phyloP scores from a whole-genome alignment of 2,797 vertebrate species.

The Perodicticus potto region DNA sequence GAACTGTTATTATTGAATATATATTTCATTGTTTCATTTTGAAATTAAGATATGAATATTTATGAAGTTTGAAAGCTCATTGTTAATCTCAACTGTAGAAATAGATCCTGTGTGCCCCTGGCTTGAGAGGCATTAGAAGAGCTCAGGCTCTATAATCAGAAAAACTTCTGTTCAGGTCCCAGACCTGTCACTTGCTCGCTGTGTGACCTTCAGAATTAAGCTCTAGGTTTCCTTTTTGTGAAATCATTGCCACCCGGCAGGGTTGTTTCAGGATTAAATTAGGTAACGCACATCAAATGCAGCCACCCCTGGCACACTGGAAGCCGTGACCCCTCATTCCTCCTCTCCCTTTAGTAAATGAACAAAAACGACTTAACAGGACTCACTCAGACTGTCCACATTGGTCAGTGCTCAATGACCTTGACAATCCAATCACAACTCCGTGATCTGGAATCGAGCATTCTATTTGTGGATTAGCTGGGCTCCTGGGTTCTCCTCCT shows the following conservation, averaged over 20 bases:
- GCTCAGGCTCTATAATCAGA: conserved; percentile 30
- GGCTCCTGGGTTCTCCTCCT: background rate
- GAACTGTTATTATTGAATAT: background rate
- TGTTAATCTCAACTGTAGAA: background rate
- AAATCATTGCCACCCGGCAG: background rate
- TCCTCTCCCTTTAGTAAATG: background rate
- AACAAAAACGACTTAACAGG: background rate
- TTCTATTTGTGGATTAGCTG: background rate
- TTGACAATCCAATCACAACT: background rate
- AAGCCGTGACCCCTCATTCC: background rate
- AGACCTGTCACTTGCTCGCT: background rate
- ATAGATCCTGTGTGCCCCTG: background rate
- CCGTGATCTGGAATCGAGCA: background rate
- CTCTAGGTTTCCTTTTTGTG: background rate
- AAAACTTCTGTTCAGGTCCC: background rate
- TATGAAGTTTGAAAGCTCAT: background rate
- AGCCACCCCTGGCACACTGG: background rate
- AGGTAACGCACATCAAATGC: background rate
- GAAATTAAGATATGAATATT: background rate
- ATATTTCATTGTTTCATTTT: background rate
- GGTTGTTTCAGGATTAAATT: background rate
- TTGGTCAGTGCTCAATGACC: background rate
- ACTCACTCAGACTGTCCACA: background rate
- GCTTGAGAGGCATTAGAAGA: background rate
- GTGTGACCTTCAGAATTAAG: background rate